Evolutionary conservation across 2,113 vertebrate species (phyloP), one percentile per base, ranked within the genome.

Genomic region (Gallinago undulata): DNA sequence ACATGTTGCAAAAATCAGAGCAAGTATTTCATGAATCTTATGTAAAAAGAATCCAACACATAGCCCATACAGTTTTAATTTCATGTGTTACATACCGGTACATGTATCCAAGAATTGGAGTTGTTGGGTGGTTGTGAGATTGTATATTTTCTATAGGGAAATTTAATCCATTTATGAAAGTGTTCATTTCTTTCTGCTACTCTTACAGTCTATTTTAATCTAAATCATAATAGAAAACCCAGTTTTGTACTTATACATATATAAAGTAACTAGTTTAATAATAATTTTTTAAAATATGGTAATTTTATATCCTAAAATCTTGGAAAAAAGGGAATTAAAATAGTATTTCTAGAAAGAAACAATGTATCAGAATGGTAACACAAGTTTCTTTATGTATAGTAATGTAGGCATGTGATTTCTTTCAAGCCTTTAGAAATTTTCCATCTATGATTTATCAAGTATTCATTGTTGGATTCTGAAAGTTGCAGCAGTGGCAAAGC

Each of bases 341-440:
- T 67, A 74, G 17, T 43, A 28, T 86, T 90, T 92, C 70, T 39
- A 67, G 43, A 57, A 19, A 55, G 14, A 81, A 96, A 70, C 22
- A 7, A 67, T 35, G 19, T 21, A 57, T 63, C 64, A 84, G 39
- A 73, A 84, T 39, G 10, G 31, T 41, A 90, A 60, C n/a, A 56
- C 28, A 45, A 83, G 21, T 84, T 95, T 91, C 50, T 66, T 76
- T 88, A 57, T 19, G 9, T 62, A 47, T 56, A 31, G 57, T 60
- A 84, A 80, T 9, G 11, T 35, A 35, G 0, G 0, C 62, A 48
- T 77, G 50, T 56, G 57, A 82, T 93, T 93, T 72, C 48, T 87
- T 90, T 85, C 31, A 92, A 79, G 41, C 19, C 60, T 43, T 79
- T 77, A 90, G 62, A 68, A 90, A 53, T 60, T 56, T 82, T 70